Conservation (phyloP, 2,888 invertebrate genomes). For the Andrena flavipes region DNA sequence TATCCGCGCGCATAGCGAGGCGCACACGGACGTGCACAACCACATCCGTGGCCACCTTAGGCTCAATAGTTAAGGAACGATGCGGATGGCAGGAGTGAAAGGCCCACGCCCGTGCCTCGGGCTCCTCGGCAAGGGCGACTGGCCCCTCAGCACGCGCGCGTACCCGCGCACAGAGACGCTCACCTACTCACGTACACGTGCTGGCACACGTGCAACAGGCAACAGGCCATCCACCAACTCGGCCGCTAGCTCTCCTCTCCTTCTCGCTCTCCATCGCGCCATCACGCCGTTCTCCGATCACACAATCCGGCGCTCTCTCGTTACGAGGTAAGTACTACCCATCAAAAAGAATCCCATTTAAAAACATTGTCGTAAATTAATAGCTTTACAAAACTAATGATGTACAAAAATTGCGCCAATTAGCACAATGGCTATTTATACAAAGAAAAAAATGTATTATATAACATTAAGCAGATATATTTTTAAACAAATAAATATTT, state of each 20-base stretch:
- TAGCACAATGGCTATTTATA: too few relatives aligned
- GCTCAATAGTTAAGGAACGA: slow-evolving; percentile 79
- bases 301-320: slow-evolving; percentile 64
- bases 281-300: slow-evolving; percentile 62
- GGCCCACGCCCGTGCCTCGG: slow-evolving; percentile 85
- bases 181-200: slow-evolving; percentile 59
- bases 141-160: slow-evolving; percentile 79
- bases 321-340: slow-evolving; percentile 21
- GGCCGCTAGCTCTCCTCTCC: slow-evolving; percentile 56
- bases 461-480: too few relatives aligned
- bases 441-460: too few relatives aligned
- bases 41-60: slow-evolving; percentile 39
- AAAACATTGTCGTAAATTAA: too few relatives aligned
- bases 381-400: too few relatives aligned
- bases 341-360: too few relatives aligned
- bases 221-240: slow-evolving; percentile 69
- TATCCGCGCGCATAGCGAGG: slow-evolving; percentile 68
- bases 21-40: slow-evolving; percentile 34
- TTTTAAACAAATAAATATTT: too few relatives aligned
- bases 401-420: too few relatives aligned
- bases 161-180: slow-evolving; percentile 34
- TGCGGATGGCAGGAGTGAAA: slow-evolving; percentile 85
- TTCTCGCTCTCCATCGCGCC: slow-evolving; percentile 7
- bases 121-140: slow-evolving; percentile 84
- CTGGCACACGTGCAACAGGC: slow-evolving; percentile 71